phyloP scores from a whole-genome alignment of 2,888 invertebrate species.

The Andrena dorsata region DNA sequence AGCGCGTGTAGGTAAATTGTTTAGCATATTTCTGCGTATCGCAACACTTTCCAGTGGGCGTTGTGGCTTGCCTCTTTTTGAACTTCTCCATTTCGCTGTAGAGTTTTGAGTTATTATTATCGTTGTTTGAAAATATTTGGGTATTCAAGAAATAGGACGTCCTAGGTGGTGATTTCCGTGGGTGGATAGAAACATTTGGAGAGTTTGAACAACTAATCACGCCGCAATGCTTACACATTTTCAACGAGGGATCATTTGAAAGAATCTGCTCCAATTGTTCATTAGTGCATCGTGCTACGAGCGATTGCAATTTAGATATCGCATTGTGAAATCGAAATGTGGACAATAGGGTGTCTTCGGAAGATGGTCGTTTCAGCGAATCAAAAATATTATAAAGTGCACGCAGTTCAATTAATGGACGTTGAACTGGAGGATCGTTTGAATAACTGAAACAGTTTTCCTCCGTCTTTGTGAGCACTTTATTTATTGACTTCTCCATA shows the following conservation, averaged over 20 bases:
- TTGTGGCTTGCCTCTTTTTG: not conserved
- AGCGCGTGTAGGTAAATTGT: not conserved
- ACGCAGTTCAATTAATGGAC: constrained; percentile 59
- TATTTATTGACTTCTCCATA: constrained; percentile 51
- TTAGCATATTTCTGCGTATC: not conserved
- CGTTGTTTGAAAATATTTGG: constrained; percentile 6
- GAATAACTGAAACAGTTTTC: not conserved
- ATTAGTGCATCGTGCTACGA: constrained; percentile 55
- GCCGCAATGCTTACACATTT: constrained; percentile 72
- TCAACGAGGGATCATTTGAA: constrained; percentile 59
- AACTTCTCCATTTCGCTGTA: not conserved
- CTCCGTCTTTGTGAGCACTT: constrained; percentile 8
- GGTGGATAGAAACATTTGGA: not conserved
- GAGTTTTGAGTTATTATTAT: not conserved
- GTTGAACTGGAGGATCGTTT: not conserved
- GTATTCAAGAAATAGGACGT: constrained; percentile 38
- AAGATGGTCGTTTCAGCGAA: constrained; percentile 51
- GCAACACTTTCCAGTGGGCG: not conserved
- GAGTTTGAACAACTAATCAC: constrained; percentile 65
- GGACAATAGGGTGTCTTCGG: constrained; percentile 37
- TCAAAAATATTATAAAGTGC: constrained; percentile 65
- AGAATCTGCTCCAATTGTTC: constrained; percentile 62
- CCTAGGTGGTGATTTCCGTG: not conserved
- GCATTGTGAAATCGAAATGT: constrained; percentile 57
- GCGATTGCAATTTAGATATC: constrained; percentile 51